phyloP scores from a whole-genome alignment of 1,140 invertebrate species.

The Andrena cerasifolii region DNA sequence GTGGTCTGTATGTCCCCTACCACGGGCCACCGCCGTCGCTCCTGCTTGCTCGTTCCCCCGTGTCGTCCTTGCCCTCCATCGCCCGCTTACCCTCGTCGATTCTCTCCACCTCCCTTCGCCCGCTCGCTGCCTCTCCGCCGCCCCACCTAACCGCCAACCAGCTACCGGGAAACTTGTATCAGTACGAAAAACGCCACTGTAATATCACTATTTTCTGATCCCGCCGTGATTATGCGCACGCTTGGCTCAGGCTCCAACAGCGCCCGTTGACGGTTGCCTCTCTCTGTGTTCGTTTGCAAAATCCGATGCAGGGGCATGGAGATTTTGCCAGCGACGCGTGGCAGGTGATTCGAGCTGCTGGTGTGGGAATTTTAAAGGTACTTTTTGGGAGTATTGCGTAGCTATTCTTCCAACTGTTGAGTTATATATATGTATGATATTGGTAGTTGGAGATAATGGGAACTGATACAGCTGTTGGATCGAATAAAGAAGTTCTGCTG shows the following conservation, averaged over 20 bases:
- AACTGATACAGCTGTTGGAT: too few species aligned
- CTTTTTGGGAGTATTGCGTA: too few species aligned
- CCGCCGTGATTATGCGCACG: not conserved
- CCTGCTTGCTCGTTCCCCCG: constrained; percentile 41
- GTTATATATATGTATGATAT: too few species aligned
- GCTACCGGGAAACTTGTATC: not conserved
- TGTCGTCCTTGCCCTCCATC: constrained; percentile 48
- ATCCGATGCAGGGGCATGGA: too few species aligned
- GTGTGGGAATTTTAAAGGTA: too few species aligned
- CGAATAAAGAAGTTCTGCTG: too few species aligned
- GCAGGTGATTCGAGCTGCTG: too few species aligned
- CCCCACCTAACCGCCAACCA: too few species aligned
- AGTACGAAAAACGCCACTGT: constrained; percentile 22
- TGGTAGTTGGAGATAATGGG: too few species aligned
- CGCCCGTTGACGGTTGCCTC: not conserved
- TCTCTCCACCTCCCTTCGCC: not conserved
- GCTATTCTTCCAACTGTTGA: too few species aligned
- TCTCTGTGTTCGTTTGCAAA: too few species aligned
- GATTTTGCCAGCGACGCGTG: too few species aligned
- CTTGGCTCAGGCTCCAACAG: not conserved
- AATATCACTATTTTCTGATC: constrained; percentile 16
- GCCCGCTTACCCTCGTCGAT: constrained; percentile 41
- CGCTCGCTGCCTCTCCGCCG: not conserved
- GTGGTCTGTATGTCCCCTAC: constrained; percentile 60
- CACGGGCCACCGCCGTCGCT: constrained; percentile 26